Evolutionary conservation across 2,888 invertebrate species (phyloP).

Genomic region (Nephrotoma appendiculata): DNA sequence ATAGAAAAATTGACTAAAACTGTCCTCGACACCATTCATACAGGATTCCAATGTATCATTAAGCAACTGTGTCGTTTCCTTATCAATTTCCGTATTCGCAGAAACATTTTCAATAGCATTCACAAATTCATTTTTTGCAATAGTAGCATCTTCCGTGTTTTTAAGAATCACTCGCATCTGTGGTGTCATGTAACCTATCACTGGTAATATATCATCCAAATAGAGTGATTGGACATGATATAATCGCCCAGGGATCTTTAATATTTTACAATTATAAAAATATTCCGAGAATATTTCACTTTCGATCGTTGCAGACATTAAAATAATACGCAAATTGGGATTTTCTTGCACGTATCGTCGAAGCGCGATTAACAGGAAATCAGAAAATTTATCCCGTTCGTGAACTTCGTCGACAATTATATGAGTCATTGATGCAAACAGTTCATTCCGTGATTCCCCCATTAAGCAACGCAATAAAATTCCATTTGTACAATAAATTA

Average conservation of each 20-base stretch:
- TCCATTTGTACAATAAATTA: slow-evolving; percentile 28
- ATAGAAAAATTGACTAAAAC: slow-evolving; percentile 60
- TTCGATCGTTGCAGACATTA: slow-evolving; percentile 94
- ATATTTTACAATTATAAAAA: slow-evolving; percentile 64
- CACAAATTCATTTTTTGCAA: slow-evolving; percentile 6
- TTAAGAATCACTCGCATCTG: slow-evolving; percentile 11
- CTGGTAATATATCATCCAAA: slow-evolving; percentile 62
- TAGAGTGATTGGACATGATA: slow-evolving; percentile 62
- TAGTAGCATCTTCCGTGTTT: not conserved
- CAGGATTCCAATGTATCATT: slow-evolving; percentile 40
- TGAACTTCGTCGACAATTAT: slow-evolving; percentile 90
- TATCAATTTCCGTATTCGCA: slow-evolving; percentile 21
- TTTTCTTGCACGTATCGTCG: slow-evolving; percentile 56
- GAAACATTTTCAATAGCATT: slow-evolving; percentile 8
- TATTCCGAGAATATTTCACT: slow-evolving; percentile 65
- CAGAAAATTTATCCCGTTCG: slow-evolving; percentile 84
- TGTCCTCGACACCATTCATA: slow-evolving; percentile 42
- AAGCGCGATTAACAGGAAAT: slow-evolving; percentile 79
- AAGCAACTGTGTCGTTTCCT: slow-evolving; percentile 35
- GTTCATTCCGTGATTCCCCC: slow-evolving; percentile 43
- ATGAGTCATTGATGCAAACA: slow-evolving; percentile 45
- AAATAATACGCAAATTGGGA: slow-evolving; percentile 60
- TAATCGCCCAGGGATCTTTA: slow-evolving; percentile 61
- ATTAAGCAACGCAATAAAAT: slow-evolving; percentile 63
- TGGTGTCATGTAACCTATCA: slow-evolving; percentile 36